phyloP scores from a whole-genome alignment of 2,113 vertebrate species.

The Dolichallabes microphthalmus region DNA sequence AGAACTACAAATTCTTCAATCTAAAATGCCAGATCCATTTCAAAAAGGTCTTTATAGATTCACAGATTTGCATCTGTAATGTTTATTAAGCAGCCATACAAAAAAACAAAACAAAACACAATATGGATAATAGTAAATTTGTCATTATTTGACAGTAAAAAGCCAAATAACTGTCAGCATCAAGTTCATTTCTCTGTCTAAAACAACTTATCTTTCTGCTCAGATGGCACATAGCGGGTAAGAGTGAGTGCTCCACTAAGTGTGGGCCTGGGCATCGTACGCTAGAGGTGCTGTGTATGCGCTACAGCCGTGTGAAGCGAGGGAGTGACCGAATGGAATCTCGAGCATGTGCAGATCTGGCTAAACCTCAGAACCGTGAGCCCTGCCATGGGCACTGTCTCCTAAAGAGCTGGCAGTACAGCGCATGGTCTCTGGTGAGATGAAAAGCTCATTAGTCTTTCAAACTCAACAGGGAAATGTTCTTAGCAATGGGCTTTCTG shows the following conservation, averaged over 20 bases:
- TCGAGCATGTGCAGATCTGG: constrained; percentile 74
- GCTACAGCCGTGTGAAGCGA: constrained; percentile 77
- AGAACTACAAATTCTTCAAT: neutral
- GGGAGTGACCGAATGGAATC: constrained; percentile 76
- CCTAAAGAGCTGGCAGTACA: constrained; percentile 88
- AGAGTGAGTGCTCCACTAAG: constrained; percentile 86
- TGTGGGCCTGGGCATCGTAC: constrained; percentile 86
- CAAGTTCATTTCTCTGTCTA: neutral
- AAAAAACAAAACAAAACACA: neutral
- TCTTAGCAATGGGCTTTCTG: neutral
- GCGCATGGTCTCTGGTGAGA: constrained; percentile 90
- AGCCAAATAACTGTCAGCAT: neutral
- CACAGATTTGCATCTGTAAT: neutral
- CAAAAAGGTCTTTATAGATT: neutral
- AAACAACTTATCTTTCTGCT: neutral
- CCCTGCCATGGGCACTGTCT: constrained; percentile 86
- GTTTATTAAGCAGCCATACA: neutral
- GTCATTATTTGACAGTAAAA: neutral
- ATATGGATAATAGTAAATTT: neutral
- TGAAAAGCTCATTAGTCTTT: neutral
- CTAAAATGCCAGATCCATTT: neutral
- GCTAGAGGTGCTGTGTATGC: constrained; percentile 86
- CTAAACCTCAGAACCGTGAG: constrained; percentile 83
- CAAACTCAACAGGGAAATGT: neutral
- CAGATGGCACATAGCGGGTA: constrained; percentile 87